phyloP scores from a whole-genome alignment of 2,797 vertebrate species.

The Halcyon chelicuti region DNA sequence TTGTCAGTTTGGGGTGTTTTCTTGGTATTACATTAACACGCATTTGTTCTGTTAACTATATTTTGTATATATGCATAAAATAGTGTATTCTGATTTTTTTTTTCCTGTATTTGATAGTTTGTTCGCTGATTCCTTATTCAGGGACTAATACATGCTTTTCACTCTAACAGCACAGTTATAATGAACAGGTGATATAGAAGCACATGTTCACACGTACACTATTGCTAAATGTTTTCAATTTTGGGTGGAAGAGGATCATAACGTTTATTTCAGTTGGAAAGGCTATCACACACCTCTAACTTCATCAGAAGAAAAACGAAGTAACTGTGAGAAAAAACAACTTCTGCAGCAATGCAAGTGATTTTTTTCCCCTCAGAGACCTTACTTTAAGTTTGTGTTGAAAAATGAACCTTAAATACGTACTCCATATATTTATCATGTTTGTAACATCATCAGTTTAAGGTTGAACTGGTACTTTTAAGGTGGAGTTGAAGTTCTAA shows the following conservation, averaged over 20 bases:
- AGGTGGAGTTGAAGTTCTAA: neutral
- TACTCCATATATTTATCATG: neutral
- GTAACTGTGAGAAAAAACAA: neutral
- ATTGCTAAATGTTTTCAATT: neutral
- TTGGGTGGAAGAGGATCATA: neutral
- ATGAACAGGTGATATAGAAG: neutral
- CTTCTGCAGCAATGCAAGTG: neutral
- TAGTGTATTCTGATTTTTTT: neutral
- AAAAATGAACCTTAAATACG: neutral
- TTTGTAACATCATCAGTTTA: neutral
- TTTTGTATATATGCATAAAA: neutral
- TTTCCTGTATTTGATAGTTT: neutral
- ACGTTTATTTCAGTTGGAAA: neutral
- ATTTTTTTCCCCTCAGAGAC: neutral
- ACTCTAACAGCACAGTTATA: neutral
- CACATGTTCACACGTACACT: neutral
- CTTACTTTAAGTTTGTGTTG: neutral
- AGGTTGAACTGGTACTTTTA: neutral
- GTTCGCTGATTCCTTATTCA: neutral
- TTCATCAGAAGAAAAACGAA: neutral
- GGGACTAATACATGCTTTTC: neutral
- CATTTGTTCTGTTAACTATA: neutral
- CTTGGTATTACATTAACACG: neutral
- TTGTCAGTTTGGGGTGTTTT: neutral
- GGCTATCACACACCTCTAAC: neutral